Base-by-base conservation (phyloP, 37 sponge, comb jelly and placozoan species). In the Spongilla lacustris region DNA sequence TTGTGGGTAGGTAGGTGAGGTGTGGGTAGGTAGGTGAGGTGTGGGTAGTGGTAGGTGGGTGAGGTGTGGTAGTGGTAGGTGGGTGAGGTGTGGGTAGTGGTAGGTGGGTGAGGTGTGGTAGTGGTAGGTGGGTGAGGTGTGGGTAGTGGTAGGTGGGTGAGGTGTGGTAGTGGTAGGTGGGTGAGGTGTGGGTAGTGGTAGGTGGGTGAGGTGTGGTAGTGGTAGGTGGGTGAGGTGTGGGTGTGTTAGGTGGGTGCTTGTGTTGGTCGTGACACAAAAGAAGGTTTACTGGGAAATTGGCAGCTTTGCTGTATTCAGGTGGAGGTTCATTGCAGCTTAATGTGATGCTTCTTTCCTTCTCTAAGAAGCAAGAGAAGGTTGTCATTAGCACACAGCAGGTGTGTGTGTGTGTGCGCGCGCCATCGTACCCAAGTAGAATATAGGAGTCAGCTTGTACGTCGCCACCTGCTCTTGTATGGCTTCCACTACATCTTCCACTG, bases 271-370 rank as follows among this genome's bases (percentile, higher is more conserved):
- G 0, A 12, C 29, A 26, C 0, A 14, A 1, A 12, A 26, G 21
- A 71, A 5, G 8, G 37, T 84, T 83, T n/a, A 89, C 89, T 0
- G 89, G 89, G 50, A 50, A 89, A 37, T 70, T 89, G 23, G 66
- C 11, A 27, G 89, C 89, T 6, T 77, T 32, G 17, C 35, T 70
- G 78, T 89, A 89, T 38, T 69, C 79, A 31, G 89, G 83, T 9
- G 83, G 89, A 73, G 81, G 74, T 37, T 77, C 78, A 10, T 77
- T 80, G 5, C 28, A 23, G 46, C 75, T 82, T 73, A 71, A 33
- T 71, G 79, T 34, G 9, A 78, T 67, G 21, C 34, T 33, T 27
- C 13, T 66, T 8, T 17, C 21, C 19, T 58, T 14, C 58, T 58
- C 19, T 17, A n/a, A n/a, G n/a, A n/a, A n/a, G n/a, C n/a, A n/a